A percentile compares a stretch with the other conserved stretches of the same genome.
phyloP scores from a whole-genome alignment of 2,888 invertebrate genomes.

The Parnassius glacialis region DNA sequence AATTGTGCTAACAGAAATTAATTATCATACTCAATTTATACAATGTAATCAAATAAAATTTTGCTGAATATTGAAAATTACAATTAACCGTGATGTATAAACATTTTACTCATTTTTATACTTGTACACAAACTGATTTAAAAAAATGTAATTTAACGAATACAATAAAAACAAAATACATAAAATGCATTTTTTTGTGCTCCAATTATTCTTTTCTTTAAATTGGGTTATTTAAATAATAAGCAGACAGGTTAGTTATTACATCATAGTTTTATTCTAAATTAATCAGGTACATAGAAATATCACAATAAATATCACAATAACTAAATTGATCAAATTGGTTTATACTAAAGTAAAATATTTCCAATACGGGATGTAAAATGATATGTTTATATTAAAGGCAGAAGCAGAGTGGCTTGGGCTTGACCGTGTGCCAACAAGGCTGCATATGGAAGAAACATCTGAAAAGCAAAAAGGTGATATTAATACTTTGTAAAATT shows the following conservation, averaged over 20 bases:
- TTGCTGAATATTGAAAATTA: background rate
- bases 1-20: constrained; percentile 57
- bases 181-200: constrained; percentile 15
- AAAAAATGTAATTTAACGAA: constrained; percentile 17
- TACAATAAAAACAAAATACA: constrained; percentile 19
- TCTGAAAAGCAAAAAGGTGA: constrained; percentile 81
- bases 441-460: constrained; percentile 79
- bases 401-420: constrained; percentile 83
- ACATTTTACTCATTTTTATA: constrained; percentile 16
- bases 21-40: constrained; percentile 22
- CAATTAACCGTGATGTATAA: constrained; percentile 2
- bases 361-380: constrained; percentile 53
- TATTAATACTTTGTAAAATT: constrained; percentile 53
- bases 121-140: constrained; percentile 10
- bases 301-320: constrained; percentile 37
- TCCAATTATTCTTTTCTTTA: background rate
- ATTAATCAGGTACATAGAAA: constrained; percentile 33
- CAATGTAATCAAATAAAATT: constrained; percentile 1
- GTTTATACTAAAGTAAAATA: constrained; percentile 24
- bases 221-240: background rate
- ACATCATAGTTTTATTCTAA: constrained; percentile 25
- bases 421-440: constrained; percentile 84
- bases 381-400: constrained; percentile 74
- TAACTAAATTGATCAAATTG: background rate
- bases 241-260: background rate